Conservation (phyloP, 2,888 invertebrate species). For the Deilephila porcellus region DNA sequence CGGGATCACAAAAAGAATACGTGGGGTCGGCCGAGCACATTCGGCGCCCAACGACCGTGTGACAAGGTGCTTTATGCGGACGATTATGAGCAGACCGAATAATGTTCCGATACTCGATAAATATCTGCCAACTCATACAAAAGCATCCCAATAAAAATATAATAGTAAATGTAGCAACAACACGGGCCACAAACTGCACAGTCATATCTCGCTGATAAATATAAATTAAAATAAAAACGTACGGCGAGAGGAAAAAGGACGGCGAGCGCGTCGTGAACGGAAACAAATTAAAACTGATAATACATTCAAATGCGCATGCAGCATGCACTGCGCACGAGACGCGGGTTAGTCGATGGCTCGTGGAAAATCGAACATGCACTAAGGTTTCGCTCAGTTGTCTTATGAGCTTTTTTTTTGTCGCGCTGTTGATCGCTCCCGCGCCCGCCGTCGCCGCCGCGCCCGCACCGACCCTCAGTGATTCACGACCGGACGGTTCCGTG, state of each 20-base stretch:
- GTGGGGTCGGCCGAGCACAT: constrained; percentile 74
- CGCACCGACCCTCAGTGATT: constrained; percentile 43
- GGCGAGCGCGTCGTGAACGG: constrained; percentile 53
- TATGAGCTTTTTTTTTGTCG: constrained; percentile 52
- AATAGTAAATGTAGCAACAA: constrained; percentile 83
- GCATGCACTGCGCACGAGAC: not conserved
- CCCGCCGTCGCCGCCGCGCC: constrained; percentile 24
- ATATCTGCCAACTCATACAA: constrained; percentile 85
- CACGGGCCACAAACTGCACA: constrained; percentile 79
- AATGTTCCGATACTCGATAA: constrained; percentile 84
- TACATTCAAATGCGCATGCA: constrained; percentile 58
- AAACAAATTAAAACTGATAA: constrained; percentile 69
- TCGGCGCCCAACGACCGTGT: constrained; percentile 84
- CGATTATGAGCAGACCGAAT: constrained; percentile 83
- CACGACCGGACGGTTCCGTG: constrained; percentile 44
- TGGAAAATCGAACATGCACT: constrained; percentile 52
- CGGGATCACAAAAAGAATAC: constrained; percentile 78
- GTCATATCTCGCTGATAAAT: constrained; percentile 80
- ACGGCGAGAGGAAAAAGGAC: constrained; percentile 57
- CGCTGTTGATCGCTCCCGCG: constrained; percentile 31
- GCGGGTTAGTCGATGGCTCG: constrained; percentile 46
- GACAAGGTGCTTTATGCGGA: constrained; percentile 84
- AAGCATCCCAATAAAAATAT: constrained; percentile 84
- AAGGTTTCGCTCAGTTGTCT: constrained; percentile 38
- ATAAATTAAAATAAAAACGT: constrained; percentile 75